Evolutionary conservation across 2,888 invertebrate genomes (phyloP).

Genomic region (Plebejus argus): DNA sequence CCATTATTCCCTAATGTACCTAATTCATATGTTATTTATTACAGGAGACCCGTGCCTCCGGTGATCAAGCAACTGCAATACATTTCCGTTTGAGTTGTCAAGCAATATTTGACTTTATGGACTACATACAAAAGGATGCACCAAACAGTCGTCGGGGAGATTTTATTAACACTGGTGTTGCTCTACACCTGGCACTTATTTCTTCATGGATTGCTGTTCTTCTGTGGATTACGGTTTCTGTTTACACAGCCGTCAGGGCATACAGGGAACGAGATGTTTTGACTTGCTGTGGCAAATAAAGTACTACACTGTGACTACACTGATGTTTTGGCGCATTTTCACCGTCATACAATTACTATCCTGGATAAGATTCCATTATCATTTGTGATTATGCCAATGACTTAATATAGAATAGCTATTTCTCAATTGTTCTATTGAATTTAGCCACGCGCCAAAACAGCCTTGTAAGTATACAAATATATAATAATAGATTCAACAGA

Average conservation of each 20-base stretch:
- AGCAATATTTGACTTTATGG: constrained; percentile 91
- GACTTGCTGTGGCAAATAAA: constrained; percentile 73
- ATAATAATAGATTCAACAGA: neutral
- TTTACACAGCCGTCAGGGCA: constrained; percentile 79
- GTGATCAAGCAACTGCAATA: constrained; percentile 81
- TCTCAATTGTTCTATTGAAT: neutral
- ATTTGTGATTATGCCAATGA: too few relatives aligned
- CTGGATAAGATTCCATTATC: too few relatives aligned
- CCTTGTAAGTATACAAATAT: neutral
- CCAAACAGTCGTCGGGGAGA: constrained; percentile 83
- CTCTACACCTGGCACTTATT: constrained; percentile 84
- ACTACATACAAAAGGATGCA: constrained; percentile 87
- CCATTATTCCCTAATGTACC: too few relatives aligned
- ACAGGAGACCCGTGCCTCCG: constrained; percentile 74
- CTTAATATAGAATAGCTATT: too few relatives aligned
- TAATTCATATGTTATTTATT: constrained; percentile 34
- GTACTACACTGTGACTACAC: neutral
- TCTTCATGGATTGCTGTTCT: constrained; percentile 83
- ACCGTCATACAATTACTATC: too few relatives aligned
- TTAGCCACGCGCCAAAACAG: neutral
- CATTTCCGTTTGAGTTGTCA: constrained; percentile 86
- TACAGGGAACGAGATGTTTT: constrained; percentile 66
- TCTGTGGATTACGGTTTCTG: constrained; percentile 76
- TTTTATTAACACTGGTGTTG: constrained; percentile 86
- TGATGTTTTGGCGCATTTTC: neutral